Percentiles rank a stretch among this genome's conserved stretches.
Evolutionary conservation across 2,797 vertebrate genomes (phyloP).

Genomic region (Alfaro cultratus): DNA sequence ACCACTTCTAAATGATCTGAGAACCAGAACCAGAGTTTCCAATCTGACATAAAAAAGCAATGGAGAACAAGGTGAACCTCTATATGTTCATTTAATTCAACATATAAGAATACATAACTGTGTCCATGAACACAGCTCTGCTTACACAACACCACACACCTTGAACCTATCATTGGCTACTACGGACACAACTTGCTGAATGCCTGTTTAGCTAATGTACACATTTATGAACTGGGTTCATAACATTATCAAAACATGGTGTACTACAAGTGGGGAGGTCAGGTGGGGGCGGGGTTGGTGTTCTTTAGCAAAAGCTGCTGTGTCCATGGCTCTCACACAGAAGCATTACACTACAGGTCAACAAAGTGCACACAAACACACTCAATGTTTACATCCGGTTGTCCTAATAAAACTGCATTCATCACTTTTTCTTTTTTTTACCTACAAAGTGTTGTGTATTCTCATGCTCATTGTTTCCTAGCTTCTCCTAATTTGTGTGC

Average conservation of each 20-base stretch:
- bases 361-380: slow-evolving; percentile 62
- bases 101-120: slow-evolving; percentile 71
- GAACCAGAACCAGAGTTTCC: background rate
- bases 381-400: slow-evolving; percentile 71
- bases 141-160: slow-evolving; percentile 64
- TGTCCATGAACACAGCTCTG: slow-evolving; percentile 69
- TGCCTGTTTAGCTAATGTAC: slow-evolving; percentile 45
- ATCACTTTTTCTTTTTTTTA: slow-evolving; percentile 33
- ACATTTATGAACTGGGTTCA: slow-evolving; percentile 50
- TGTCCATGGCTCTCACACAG: slow-evolving; percentile 57
- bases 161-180: slow-evolving; percentile 59
- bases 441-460: slow-evolving; percentile 34
- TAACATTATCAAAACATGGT: slow-evolving; percentile 50
- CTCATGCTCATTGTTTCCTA: slow-evolving; percentile 26
- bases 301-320: slow-evolving; percentile 59
- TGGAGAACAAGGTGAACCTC: slow-evolving; percentile 41
- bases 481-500: slow-evolving; percentile 53
- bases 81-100: slow-evolving; percentile 73
- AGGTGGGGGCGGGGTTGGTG: slow-evolving; percentile 39
- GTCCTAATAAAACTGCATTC: slow-evolving; percentile 73
- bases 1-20: background rate
- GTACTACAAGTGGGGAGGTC: slow-evolving; percentile 52
- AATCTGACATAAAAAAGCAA: slow-evolving; percentile 24
- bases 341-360: slow-evolving; percentile 52
- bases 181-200: slow-evolving; percentile 49